A percentile compares a stretch with the other conserved stretches of the same genome.
Conservation (phyloP, 1,140 invertebrate genomes). For the Mamestra configurata region DNA sequence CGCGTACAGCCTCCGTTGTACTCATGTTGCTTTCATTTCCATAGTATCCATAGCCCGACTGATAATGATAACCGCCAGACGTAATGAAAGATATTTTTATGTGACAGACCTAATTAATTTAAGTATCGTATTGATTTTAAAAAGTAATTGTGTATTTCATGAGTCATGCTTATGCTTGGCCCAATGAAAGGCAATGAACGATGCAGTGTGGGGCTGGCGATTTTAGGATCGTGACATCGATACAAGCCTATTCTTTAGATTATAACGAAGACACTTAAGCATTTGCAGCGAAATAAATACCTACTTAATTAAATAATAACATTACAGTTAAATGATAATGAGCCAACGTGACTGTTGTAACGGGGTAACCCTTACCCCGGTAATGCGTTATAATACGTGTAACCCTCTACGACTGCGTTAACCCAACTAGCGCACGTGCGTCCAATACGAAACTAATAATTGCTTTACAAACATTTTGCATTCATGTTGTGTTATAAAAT, state of each 20-base stretch:
- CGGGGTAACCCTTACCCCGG: too few species aligned
- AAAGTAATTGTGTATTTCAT: neutral
- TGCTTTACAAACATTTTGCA: conserved; percentile 6
- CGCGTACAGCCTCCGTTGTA: conserved; percentile 24
- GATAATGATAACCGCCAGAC: conserved; percentile 31
- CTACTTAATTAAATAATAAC: neutral
- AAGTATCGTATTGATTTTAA: neutral
- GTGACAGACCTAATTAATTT: conserved; percentile 18
- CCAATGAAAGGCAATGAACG: neutral
- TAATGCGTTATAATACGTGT: neutral
- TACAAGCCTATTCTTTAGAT: neutral
- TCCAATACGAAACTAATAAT: neutral
- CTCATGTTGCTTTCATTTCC: conserved; percentile 43
- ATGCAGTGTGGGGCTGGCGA: neutral
- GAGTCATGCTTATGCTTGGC: conserved; percentile 4
- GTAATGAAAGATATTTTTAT: conserved; percentile 42
- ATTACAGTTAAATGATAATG: neutral
- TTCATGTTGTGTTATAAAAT: neutral
- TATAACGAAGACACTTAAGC: neutral
- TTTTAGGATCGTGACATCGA: neutral
- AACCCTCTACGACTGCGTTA: neutral
- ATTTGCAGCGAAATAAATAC: too few species aligned
- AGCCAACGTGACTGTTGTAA: neutral
- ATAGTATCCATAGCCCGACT: conserved; percentile 43
- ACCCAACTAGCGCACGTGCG: neutral